These are phyloP conservation scores for Nyctereutes procyonoides DNA, from an alignment of 2,113 vertebrate genomes.

Conservation along the genomic window DNA sequence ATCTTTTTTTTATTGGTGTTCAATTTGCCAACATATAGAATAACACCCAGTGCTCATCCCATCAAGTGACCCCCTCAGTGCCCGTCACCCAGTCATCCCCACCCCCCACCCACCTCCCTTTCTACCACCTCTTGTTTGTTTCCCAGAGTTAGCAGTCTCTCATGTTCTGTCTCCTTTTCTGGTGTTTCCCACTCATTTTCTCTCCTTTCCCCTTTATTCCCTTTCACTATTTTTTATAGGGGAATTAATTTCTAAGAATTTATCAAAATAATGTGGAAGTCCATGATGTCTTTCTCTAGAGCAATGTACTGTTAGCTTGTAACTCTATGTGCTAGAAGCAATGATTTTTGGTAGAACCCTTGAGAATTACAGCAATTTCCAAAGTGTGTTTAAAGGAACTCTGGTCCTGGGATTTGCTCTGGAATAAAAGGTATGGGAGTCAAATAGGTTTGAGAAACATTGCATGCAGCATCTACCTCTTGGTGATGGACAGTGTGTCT, in stretches of 20 bases:
- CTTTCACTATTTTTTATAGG: no score
- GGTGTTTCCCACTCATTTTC: no score
- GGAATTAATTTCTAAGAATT: neutral
- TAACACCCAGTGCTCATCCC: no score
- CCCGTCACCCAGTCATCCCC: no score
- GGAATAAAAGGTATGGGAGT: neutral
- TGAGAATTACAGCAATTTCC: neutral
- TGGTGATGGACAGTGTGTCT: neutral
- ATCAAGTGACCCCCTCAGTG: no score
- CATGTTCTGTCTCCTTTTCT: no score
- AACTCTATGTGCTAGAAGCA: neutral
- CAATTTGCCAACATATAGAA: no score
- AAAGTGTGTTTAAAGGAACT: neutral
- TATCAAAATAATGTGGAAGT: slow-evolving; percentile 21
- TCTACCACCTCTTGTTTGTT: no score
- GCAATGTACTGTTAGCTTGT: neutral
- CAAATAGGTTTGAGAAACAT: neutral
- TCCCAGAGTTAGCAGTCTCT: no score
- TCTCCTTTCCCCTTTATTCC: no score
- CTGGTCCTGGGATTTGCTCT: neutral
- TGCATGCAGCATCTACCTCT: neutral
- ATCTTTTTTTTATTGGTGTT: no score
- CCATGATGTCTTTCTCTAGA: slow-evolving; percentile 8
- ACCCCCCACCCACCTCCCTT: no score
- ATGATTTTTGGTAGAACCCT: neutral